Percentiles rank a stretch among this genome's conserved stretches.
phyloP scores from a whole-genome alignment of 2,113 vertebrate genomes.

The Tenebrosternarchus preto region DNA sequence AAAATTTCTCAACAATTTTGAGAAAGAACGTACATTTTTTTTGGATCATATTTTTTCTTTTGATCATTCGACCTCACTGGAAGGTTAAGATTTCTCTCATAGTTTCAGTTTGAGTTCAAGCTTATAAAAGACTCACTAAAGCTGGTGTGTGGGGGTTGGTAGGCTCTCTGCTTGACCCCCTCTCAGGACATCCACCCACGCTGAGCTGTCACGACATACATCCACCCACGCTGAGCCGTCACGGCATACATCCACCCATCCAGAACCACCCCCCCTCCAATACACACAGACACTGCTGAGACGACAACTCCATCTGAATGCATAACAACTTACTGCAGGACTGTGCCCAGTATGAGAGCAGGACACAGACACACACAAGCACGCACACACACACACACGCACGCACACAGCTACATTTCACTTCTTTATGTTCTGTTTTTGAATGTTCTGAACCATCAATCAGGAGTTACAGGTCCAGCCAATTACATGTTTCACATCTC shows the following conservation, averaged over 20 bases:
- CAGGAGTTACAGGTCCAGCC: neutral
- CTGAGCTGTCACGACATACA: neutral
- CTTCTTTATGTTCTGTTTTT: no score
- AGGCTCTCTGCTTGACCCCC: neutral
- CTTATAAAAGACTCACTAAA: no score
- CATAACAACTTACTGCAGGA: constrained; percentile 25
- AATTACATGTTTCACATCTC: neutral
- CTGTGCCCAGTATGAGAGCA: neutral
- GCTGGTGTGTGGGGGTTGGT: no score
- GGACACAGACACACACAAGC: constrained; percentile 5
- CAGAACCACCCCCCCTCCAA: neutral
- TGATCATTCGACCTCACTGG: no score
- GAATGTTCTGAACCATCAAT: no score
- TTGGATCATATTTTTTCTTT: no score
- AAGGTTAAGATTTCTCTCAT: no score
- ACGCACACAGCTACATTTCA: neutral
- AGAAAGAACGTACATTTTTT: no score
- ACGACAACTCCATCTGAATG: constrained; percentile 31
- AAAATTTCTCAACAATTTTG: no score
- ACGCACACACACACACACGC: constrained; percentile 2
- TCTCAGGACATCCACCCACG: neutral
- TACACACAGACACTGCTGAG: constrained; percentile 32
- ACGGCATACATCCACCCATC: no score
- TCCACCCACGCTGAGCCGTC: neutral
- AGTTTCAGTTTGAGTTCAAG: no score